phyloP scores from a whole-genome alignment of 1,140 invertebrate species.

The Monomorium pharaonis region DNA sequence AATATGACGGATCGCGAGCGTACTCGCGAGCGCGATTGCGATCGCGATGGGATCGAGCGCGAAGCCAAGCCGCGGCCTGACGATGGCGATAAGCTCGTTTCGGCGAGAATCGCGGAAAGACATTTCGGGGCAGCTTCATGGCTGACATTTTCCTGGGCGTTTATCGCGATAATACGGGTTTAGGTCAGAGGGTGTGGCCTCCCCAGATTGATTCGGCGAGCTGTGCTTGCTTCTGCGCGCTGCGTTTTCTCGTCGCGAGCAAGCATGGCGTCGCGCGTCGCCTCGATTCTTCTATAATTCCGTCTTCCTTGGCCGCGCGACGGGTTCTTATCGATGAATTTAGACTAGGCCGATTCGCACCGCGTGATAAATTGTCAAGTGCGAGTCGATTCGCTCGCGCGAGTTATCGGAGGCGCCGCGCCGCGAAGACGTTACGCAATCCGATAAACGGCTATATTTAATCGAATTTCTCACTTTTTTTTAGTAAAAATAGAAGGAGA shows the following conservation, averaged over 20 bases:
- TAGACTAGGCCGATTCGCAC: constrained; percentile 37
- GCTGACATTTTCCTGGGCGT: constrained; percentile 76
- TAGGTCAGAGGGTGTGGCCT: constrained; percentile 84
- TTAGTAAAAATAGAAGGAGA: background rate
- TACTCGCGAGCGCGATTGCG: background rate
- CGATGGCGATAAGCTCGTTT: constrained; percentile 25
- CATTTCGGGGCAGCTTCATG: constrained; percentile 40
- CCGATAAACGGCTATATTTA: constrained; percentile 13
- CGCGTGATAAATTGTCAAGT: constrained; percentile 60
- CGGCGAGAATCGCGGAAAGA: background rate
- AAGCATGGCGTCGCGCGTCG: constrained; percentile 79
- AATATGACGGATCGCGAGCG: background rate
- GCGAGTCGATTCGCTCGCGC: constrained; percentile 2
- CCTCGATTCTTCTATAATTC: constrained; percentile 24
- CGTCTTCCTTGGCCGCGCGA: constrained; percentile 46
- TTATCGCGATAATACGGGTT: constrained; percentile 79
- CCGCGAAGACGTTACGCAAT: constrained; percentile 22
- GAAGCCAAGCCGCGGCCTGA: background rate
- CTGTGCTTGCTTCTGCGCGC: constrained; percentile 79
- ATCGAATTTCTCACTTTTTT: background rate
- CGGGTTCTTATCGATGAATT: constrained; percentile 49
- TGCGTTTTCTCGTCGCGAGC: constrained; percentile 77
- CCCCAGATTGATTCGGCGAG: constrained; percentile 82
- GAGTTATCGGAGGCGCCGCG: constrained; percentile 4
- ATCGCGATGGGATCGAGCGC: background rate